Evolutionary conservation across 2,113 vertebrate genomes (phyloP).

Genomic region (Podiceps cristatus): DNA sequence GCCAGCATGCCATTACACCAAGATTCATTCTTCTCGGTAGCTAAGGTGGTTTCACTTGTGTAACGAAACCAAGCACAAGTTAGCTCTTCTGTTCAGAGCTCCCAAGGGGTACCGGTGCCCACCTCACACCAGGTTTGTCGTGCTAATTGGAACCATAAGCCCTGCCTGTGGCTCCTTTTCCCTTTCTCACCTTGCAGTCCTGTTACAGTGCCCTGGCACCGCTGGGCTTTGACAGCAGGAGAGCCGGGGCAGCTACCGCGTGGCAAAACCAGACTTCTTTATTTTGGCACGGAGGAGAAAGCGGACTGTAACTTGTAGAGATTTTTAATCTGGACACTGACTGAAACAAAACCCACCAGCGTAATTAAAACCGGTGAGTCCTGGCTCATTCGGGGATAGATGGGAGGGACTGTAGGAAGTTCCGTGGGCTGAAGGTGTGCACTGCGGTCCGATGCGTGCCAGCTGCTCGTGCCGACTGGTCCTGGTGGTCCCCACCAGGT

Average conservation of each 20-base stretch:
- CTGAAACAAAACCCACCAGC: background rate
- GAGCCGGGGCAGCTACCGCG: background rate
- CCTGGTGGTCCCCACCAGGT: background rate
- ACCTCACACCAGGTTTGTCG: fast-evolving
- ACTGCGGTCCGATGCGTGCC: background rate
- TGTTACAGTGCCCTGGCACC: background rate
- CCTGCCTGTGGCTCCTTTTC: background rate
- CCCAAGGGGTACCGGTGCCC: background rate
- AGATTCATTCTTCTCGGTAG: background rate
- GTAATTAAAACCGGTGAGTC: background rate
- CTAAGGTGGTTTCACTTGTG: background rate
- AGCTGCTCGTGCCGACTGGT: background rate
- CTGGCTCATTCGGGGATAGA: fast-evolving
- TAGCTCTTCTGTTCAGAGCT: background rate
- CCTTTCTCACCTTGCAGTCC: background rate
- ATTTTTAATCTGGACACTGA: background rate
- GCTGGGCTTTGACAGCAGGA: background rate
- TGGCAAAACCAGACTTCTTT: background rate
- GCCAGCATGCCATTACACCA: background rate
- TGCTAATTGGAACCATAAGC: background rate
- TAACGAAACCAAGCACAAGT: background rate
- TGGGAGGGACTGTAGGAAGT: background rate
- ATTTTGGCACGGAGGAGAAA: background rate
- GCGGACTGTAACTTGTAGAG: background rate
- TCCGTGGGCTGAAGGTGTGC: background rate